Evolutionary conservation across 2,113 vertebrate species (phyloP).

Genomic region (Butorides virescens): DNA sequence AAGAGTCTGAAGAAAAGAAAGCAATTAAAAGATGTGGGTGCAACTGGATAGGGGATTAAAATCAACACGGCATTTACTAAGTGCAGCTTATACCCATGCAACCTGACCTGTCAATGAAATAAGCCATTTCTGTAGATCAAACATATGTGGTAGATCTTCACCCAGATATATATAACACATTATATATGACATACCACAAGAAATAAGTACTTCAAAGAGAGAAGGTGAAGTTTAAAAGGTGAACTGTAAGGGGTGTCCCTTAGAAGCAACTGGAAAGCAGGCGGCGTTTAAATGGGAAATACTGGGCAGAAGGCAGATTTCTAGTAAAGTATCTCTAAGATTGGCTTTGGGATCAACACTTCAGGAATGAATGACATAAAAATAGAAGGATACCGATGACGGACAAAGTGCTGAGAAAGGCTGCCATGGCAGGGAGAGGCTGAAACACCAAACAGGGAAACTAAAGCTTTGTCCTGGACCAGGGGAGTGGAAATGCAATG

Average conservation of each 20-base stretch:
- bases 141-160: not conserved
- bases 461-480: not conserved
- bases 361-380: not conserved
- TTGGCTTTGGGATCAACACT: not conserved
- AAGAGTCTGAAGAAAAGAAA: conserved; percentile 15
- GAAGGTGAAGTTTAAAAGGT: not conserved
- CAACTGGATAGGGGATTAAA: not conserved
- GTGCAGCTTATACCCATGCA: not conserved
- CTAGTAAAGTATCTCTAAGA: not conserved
- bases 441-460: not conserved
- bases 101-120: not conserved
- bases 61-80: not conserved
- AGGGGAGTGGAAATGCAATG: not conserved
- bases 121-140: not conserved
- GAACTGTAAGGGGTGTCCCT: not conserved
- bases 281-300: not conserved
- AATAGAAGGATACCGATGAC: not conserved
- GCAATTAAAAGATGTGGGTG: not conserved
- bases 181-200: not conserved
- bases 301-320: not conserved
- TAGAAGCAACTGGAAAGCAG: not conserved
- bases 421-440: not conserved
- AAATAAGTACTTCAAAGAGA: not conserved
- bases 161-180: not conserved
- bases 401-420: not conserved